These are phyloP conservation scores for Watsonalla binaria DNA, from an alignment of 2,888 invertebrate genomes.

Conservation along the genomic window DNA sequence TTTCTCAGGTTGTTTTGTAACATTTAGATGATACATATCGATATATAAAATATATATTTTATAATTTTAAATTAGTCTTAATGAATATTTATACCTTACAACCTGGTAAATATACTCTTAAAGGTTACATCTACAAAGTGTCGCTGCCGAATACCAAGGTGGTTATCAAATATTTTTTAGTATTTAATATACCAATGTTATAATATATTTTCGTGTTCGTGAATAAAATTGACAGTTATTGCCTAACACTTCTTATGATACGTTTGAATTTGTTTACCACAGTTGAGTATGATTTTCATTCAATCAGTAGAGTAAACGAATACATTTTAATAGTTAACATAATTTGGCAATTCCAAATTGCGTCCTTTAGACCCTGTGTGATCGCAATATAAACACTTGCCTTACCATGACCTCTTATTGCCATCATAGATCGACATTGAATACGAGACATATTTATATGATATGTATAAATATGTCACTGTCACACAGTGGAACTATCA, in stretches of 20 bases:
- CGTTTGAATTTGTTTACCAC: conserved; percentile 27
- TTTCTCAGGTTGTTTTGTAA: neutral
- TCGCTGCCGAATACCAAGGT: neutral
- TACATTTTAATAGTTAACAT: conserved; percentile 30
- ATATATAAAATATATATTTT: neutral
- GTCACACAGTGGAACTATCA: no score
- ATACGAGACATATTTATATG: no score
- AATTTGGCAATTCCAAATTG: neutral
- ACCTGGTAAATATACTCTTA: neutral
- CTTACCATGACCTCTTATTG: no score
- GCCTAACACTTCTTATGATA: conserved; percentile 32
- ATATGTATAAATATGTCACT: no score
- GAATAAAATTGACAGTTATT: conserved; percentile 30
- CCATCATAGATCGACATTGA: no score
- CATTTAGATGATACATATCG: conserved; percentile 3
- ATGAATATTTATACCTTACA: neutral
- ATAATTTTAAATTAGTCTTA: no score
- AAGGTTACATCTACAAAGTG: no score
- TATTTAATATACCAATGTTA: conserved; percentile 40
- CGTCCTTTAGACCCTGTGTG: neutral
- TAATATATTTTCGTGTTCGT: conserved; percentile 42
- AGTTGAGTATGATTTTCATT: conserved; percentile 26
- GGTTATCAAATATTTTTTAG: conserved; percentile 30
- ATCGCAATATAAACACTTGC: neutral
- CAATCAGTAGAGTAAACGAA: conserved; percentile 48